Evolutionary conservation across 2,113 vertebrate species (phyloP).

Genomic region (Sterrhoptilus dennistouni): DNA sequence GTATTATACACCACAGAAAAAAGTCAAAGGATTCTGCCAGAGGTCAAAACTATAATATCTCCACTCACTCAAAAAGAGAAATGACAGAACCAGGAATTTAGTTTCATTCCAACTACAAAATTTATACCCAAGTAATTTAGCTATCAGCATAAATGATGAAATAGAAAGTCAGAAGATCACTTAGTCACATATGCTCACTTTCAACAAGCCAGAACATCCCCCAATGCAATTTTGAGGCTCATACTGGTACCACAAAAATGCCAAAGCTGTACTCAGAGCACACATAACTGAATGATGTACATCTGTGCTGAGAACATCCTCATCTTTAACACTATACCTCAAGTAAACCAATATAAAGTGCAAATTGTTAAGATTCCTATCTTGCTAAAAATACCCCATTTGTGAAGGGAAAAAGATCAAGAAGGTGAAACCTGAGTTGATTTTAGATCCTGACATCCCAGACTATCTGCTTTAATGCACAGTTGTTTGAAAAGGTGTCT

Average conservation of each 20-base stretch:
- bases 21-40: not conserved
- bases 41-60: not conserved
- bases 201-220: not conserved
- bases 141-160: not conserved
- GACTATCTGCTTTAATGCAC: not conserved
- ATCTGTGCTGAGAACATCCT: not conserved
- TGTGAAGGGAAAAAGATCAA: not conserved
- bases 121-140: not conserved
- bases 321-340: not conserved
- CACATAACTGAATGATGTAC: not conserved
- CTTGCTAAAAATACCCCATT: not conserved
- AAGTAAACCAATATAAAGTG: not conserved
- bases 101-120: not conserved
- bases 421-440: not conserved
- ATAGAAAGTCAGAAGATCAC: not conserved
- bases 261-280: not conserved
- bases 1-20: not conserved
- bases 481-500: not conserved
- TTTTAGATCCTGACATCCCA: not conserved
- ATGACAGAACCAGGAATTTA: not conserved
- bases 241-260: not conserved
- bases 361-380: not conserved
- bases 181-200: not conserved
- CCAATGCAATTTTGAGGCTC: not conserved
- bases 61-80: not conserved